phyloP scores from a whole-genome alignment of 2,888 invertebrate species.

The Pollenia angustigena region DNA sequence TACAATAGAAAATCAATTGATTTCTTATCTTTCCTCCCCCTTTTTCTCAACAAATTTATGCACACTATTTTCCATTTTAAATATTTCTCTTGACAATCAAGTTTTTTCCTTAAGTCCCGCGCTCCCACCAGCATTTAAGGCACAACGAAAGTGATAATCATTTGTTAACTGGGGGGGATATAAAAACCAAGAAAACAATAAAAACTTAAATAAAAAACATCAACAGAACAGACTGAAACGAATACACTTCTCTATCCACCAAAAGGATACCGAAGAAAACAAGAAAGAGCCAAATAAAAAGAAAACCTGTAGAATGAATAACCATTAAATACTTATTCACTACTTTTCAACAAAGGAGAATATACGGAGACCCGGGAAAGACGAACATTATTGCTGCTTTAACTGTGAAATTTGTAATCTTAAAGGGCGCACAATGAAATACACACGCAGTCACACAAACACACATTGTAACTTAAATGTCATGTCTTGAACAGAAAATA shows the following conservation, averaged over 20 bases:
- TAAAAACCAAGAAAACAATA: constrained; percentile 37
- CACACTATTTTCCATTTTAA: constrained; percentile 2
- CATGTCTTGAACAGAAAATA: constrained; percentile 67
- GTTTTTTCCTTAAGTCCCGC: background rate
- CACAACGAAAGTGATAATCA: constrained; percentile 65
- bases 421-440: constrained; percentile 40
- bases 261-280: constrained; percentile 44
- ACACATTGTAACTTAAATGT: constrained; percentile 51
- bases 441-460: background rate
- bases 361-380: background rate
- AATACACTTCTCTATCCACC: constrained; percentile 1
- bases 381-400: constrained; percentile 45
- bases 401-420: constrained; percentile 34
- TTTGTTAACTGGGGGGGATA: constrained; percentile 37
- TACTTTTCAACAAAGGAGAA: constrained; percentile 38
- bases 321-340: constrained; percentile 66
- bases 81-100: constrained; percentile 25
- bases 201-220: constrained; percentile 32
- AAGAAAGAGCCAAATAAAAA: constrained; percentile 18
- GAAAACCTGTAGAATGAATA: constrained; percentile 70
- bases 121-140: constrained; percentile 29
- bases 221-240: constrained; percentile 20
- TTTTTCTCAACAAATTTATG: background rate
- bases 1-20: constrained; percentile 36
- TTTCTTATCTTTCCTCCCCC: background rate